Evolutionary conservation across 2,797 vertebrate species (phyloP), one percentile per base, ranked within the genome.

Genomic region (Meriones psammophilus): DNA sequence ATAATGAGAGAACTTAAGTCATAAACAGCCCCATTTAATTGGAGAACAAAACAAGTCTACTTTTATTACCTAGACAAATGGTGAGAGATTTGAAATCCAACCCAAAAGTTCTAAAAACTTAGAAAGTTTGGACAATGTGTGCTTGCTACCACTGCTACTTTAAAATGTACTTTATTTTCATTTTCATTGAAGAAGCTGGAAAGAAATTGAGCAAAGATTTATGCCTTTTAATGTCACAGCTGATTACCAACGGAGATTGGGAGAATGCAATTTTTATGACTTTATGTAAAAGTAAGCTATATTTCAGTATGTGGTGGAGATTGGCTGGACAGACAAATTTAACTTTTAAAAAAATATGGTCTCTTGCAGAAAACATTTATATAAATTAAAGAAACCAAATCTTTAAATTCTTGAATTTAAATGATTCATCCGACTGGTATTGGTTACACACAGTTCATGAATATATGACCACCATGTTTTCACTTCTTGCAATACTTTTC

Each of bases 181-280:
- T 98, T 98, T 98, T 97, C 88, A 92, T 94, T 10, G 18, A 96
- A 98, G 97, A 96, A 97, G 95, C 95, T 98, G 88, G 97, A 98
- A 98, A 97, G 96, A 77, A 98, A 97, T 96, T 97, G 76, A 97
- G 77, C 73, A 98, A 98, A 98, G 96, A 98, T 98, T 98, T 98
- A 98, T 98, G 91, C 89, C 97, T 96, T 81, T 98, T 97, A 97
- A 96, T 98, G 97, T 98, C 98, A 98, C 97, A 98, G 97, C 94
- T 98, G 98, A 98, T 98, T 98, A 98, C 98, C 97, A 97, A 96
- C 78, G 97, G 94, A 98, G 98, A 98, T 98, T 97, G 97, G 94
- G 98, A 97, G 96, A 98, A 98, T 98, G 94, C 89, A 98, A 97
- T 98, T 98, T 98, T 98, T 98, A 98, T 98, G 94, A 97, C 94